Percentiles rank a stretch among this genome's conserved stretches.
phyloP scores from a whole-genome alignment of 2,113 vertebrate species.

The Bos taurus region DNA sequence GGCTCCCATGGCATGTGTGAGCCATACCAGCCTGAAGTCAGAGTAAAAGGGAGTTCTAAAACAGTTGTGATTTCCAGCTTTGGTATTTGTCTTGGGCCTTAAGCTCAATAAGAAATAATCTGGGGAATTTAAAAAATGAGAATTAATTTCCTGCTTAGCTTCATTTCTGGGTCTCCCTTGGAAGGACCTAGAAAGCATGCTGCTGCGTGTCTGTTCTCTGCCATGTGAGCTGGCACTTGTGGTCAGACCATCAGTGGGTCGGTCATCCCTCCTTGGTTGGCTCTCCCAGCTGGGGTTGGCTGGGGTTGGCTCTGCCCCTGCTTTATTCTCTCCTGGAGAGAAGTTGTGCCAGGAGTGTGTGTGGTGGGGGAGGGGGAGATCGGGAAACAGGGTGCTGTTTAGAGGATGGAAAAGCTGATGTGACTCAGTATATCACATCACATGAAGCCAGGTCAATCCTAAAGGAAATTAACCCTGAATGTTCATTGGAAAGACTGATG shows the following conservation, averaged over 20 bases:
- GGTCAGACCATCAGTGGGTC: accelerated
- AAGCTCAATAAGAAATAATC: background rate
- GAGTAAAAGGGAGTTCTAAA: background rate
- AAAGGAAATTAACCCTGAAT: background rate
- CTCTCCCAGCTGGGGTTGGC: background rate
- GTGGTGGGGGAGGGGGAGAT: background rate
- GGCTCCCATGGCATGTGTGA: background rate
- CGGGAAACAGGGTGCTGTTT: background rate
- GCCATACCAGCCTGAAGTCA: background rate
- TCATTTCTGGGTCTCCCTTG: background rate
- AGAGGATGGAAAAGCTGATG: background rate
- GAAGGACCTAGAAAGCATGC: background rate
- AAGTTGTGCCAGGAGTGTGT: background rate
- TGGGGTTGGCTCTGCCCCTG: background rate
- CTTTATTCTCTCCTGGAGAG: background rate
- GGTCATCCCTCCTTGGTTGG: background rate
- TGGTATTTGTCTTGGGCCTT: background rate
- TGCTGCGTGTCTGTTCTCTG: background rate
- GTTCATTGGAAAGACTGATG: background rate
- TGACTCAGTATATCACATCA: background rate
- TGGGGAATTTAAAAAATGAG: background rate
- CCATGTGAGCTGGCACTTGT: accelerated
- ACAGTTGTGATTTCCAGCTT: background rate
- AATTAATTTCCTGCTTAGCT: background rate
- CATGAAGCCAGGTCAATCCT: background rate